Conservation (phyloP, 2,888 invertebrate species). For the Lasioglossum zephyrum region DNA sequence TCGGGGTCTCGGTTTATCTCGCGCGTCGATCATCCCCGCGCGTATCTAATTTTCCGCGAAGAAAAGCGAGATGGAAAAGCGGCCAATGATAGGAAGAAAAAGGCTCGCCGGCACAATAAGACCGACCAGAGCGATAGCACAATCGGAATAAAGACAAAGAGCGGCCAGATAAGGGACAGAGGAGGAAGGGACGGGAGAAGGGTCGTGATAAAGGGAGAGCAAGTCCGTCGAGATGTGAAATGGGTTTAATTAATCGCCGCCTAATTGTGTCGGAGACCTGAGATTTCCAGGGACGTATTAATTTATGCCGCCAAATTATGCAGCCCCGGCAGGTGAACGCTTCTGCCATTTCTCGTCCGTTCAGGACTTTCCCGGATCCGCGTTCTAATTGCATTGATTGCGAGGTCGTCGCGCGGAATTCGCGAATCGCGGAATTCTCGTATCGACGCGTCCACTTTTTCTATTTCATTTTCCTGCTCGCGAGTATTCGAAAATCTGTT, state of each 20-base stretch:
- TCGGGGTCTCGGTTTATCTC: not conserved
- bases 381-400: conserved; percentile 53
- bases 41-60: conserved; percentile 35
- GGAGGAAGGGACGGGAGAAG: conserved; percentile 20
- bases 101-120: conserved; percentile 35
- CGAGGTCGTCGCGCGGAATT: conserved; percentile 31
- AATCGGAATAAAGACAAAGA: conserved; percentile 55
- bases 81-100: not conserved
- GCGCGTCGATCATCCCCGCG: conserved; percentile 19
- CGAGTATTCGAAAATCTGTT: not conserved
- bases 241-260: conserved; percentile 83
- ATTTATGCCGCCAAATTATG: conserved; percentile 82
- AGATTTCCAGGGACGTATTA: conserved; percentile 82
- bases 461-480: not conserved
- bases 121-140: conserved; percentile 39
- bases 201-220: conserved; percentile 52
- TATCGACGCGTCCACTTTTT: not conserved
- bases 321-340: conserved; percentile 76
- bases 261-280: conserved; percentile 81
- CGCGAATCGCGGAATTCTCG: conserved; percentile 20
- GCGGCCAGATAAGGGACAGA: conserved; percentile 34
- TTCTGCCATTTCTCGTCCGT: conserved; percentile 66
- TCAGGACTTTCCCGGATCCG: conserved; percentile 54
- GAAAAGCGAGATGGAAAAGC: conserved; percentile 30
- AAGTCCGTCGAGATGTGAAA: conserved; percentile 79